Evolutionary conservation across 2,113 vertebrate genomes (phyloP).

Genomic region (Plotosus lineatus): DNA sequence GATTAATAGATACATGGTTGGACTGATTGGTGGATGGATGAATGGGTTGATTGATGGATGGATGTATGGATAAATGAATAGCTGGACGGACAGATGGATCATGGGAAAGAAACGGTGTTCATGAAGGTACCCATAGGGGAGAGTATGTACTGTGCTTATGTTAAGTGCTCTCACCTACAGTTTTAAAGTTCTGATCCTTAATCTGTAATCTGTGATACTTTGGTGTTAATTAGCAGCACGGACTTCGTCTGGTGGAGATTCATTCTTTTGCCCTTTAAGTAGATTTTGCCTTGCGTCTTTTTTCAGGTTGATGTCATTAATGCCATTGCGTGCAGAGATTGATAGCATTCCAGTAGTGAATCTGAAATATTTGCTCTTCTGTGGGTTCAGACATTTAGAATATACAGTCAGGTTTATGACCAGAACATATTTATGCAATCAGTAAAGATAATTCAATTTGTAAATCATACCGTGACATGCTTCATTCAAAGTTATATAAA

Average conservation of each 20-base stretch:
- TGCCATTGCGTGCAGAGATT: background rate
- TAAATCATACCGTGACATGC: background rate
- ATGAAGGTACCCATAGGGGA: conserved; percentile 19
- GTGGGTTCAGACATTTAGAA: background rate
- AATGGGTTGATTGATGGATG: no score
- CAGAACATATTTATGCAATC: background rate
- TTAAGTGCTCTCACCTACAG: conserved; percentile 42
- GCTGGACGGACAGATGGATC: no score
- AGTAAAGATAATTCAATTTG: background rate
- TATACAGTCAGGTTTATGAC: background rate
- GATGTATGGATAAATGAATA: no score
- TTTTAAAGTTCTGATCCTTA: conserved; percentile 55
- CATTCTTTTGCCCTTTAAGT: conserved; percentile 48
- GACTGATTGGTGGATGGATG: no score
- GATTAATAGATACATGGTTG: no score
- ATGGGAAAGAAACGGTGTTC: conserved; percentile 1
- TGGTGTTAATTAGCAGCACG: conserved; percentile 59
- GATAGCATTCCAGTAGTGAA: background rate
- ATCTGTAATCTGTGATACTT: conserved; percentile 45
- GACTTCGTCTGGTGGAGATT: conserved; percentile 59
- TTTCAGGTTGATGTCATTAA: conserved; percentile 27
- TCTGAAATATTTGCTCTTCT: background rate
- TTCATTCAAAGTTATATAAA: background rate
- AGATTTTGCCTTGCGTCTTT: conserved; percentile 19
- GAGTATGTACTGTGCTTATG: conserved; percentile 1